Evolutionary conservation across 2,797 vertebrate species (phyloP), one percentile per base, ranked within the genome.

Genomic region (Rhynchonycteris naso): DNA sequence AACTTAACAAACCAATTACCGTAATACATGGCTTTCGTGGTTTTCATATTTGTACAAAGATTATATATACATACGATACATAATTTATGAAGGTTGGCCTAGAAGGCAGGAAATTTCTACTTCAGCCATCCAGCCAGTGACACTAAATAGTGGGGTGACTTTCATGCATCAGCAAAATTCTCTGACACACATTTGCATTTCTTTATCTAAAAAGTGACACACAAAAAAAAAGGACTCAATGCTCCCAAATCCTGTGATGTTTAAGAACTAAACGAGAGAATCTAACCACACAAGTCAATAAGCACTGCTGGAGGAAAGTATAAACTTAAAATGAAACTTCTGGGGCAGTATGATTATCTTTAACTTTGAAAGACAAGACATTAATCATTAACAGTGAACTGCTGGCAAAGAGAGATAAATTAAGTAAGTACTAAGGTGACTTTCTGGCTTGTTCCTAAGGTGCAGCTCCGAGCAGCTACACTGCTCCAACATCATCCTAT

Each of bases 381-480:
- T 95, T 95, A 95, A 95, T 94, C 81, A 97, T 93, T 93, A 96
- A 88, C 87, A 87, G 13, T 43, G 58, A 22, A 59, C 72, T 52
- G 38, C 33, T 79, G 56, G 63, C 72, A 95, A 95, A 85, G 50
- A 68, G 15, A 84, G 66, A 93, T 58, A 95, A 95, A 94, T 89
- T 90, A 93, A 83, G 16, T 69, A 82, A 90, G 76, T 59, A 52
- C 52, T 93, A 84, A 91, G 43, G 47, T 92, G 88, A 92, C 86
- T 80, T 85, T 93, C 88, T 92, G 58, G 78, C 10, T 33, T 92
- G 9, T 78, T 61, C 72, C 84, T 78, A 80, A 96, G 71, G 13
- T 75, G 7, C 33, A 90, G 26, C 22, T 24, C 21, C 21, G 52
- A 88, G 78, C 28, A 90, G 43, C 71, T 50, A 22, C 28, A 21